Evolutionary conservation across 2,888 invertebrate genomes (phyloP), one percentile per base, ranked within the genome.

Genomic region (Scaptomyza caliginosa): DNA sequence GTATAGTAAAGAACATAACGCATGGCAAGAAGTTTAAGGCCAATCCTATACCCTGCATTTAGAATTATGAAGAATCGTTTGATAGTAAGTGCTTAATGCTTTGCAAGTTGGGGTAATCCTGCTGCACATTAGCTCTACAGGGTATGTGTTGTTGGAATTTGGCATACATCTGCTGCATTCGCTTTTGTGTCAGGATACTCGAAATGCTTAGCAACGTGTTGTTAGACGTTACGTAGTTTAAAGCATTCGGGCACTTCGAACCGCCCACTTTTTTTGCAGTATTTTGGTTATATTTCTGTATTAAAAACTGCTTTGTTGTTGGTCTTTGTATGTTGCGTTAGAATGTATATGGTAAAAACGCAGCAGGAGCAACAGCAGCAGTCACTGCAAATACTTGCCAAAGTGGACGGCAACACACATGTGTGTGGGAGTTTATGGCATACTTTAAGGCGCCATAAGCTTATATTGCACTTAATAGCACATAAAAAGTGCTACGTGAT

Each of bases 401-500:
- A 74, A 76, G 67, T 76, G 74, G 34, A 43, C 39, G 60, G 60
- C 8, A 16, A 34, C 16, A 16, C 34, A 16, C 34, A 34, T 57
- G 48, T 45, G 40, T 38, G 49, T 34, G 50, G 4, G 28, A 74
- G 75, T 82, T 81, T 85, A 87, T 85, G 49, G 87, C 76, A 75
- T 48, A 82, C 79, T 81, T 85, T 78, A 82, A 85, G 79, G 76
- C 85, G 59, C 69, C 79, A 67, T 87, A 72, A 81, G 83, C 86
- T 87, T 82, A 81, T 87, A 73, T 73, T 72, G 86, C 87, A 81
- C 87, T 81, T 81, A 81, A 81, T 87, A 87, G 87, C 87, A 87
- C 76, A 81, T 81, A 85, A 81, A 81, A 86, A 81, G 64, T 56
- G 56, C 49, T 57, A 87, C 81, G 87, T 81, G 87, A 87, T 81